These are phyloP conservation scores for Florisuga fusca DNA, from an alignment of 2,797 vertebrate genomes.

Conservation along the genomic window DNA sequence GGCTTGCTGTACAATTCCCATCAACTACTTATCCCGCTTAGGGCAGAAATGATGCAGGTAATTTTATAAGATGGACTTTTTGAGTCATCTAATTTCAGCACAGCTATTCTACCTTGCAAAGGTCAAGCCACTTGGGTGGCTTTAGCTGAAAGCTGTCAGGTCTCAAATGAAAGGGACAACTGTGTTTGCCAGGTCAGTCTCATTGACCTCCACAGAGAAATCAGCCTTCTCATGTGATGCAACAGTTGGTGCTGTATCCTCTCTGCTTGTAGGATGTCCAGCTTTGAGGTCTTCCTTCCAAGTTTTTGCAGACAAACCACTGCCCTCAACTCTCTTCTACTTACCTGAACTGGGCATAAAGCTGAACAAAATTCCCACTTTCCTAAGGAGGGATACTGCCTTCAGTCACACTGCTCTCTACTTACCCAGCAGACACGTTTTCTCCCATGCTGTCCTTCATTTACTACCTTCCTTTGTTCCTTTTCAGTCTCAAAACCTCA, in stretches of 20 bases:
- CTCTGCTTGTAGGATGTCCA: not conserved
- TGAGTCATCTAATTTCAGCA: not conserved
- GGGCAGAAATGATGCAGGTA: not conserved
- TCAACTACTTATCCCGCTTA: constrained; percentile 4
- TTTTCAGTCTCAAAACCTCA: not conserved
- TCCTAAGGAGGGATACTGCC: not conserved
- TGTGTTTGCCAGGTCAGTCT: not conserved
- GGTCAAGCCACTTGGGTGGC: not conserved
- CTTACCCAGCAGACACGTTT: not conserved
- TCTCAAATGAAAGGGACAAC: not conserved
- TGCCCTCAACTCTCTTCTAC: not conserved
- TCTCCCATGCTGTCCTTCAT: not conserved
- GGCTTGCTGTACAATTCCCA: not conserved
- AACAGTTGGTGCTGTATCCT: not conserved
- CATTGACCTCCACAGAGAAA: not conserved
- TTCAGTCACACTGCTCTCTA: not conserved
- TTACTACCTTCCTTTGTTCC: not conserved
- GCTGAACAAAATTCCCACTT: not conserved
- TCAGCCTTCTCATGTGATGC: not conserved
- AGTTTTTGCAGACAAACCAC: not conserved
- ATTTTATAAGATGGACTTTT: not conserved
- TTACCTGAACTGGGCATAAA: not conserved
- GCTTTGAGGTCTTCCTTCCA: not conserved
- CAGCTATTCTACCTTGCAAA: not conserved
- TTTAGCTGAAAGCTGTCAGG: not conserved